Conservation (phyloP, 1,140 invertebrate species). For the Penaeus vannamei region DNA sequence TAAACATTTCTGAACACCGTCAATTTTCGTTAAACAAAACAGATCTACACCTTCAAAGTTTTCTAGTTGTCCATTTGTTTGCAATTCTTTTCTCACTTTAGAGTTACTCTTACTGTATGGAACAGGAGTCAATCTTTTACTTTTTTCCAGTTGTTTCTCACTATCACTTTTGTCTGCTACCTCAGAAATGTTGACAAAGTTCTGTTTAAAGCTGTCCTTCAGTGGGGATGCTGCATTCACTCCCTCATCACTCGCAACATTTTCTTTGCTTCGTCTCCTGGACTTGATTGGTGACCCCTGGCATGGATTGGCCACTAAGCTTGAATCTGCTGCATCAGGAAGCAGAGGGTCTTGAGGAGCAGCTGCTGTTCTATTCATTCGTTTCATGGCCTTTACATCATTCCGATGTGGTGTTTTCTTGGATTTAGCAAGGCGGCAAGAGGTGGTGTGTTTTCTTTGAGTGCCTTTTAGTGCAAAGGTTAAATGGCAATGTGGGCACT, state of each 20-base stretch:
- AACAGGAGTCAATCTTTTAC: background rate
- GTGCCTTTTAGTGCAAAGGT: conserved; percentile 67
- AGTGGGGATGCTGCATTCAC: conserved; percentile 1
- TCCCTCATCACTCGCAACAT: conserved; percentile 25
- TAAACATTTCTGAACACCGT: conserved; percentile 7
- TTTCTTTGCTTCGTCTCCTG: conserved; percentile 36
- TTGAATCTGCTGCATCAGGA: background rate
- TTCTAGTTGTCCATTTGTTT: conserved; percentile 8
- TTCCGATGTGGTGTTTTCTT: conserved; percentile 16
- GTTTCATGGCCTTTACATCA: conserved; percentile 36
- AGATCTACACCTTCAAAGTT: conserved; percentile 26
- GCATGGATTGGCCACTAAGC: background rate
- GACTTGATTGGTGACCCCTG: background rate
- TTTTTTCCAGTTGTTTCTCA: conserved; percentile 32
- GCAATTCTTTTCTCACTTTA: background rate
- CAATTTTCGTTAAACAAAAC: background rate
- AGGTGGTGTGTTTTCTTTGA: conserved; percentile 64
- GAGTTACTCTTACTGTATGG: background rate
- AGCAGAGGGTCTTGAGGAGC: background rate
- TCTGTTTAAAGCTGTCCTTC: conserved; percentile 17
- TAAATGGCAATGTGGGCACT: conserved; percentile 67
- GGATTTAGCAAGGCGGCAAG: conserved; percentile 55
- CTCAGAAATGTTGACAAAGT: conserved; percentile 9
- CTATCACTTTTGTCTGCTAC: background rate
- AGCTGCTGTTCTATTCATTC: background rate